These are phyloP conservation scores for Gallinago media DNA, from an alignment of 2,113 vertebrate species.

Conservation along the genomic window DNA sequence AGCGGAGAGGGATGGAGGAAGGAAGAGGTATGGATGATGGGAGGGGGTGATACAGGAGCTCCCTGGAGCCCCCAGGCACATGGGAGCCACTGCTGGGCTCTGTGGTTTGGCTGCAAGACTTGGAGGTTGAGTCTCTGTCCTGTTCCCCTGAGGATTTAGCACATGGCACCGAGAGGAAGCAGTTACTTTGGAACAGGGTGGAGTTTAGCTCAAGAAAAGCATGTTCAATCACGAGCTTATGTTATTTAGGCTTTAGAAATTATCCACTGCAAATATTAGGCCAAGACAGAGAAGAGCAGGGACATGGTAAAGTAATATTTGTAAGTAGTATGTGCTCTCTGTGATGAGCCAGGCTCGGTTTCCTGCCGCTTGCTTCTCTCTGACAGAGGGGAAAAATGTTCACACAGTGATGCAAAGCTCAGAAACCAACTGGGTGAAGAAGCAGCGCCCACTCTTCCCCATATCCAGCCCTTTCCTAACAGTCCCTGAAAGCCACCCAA, in stretches of 20 bases:
- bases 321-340: fast-evolving
- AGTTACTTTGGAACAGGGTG: not conserved
- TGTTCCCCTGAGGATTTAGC: not conserved
- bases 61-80: fast-evolving
- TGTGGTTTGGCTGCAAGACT: not conserved
- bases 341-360: not conserved
- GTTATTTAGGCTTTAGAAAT: conserved; percentile 10
- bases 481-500: not conserved
- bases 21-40: not conserved
- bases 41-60: not conserved
- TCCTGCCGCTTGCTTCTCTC: not conserved
- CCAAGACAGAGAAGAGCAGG: not conserved
- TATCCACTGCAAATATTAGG: not conserved
- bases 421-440: not conserved
- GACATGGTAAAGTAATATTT: not conserved
- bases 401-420: not conserved
- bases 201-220: not conserved
- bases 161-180: not conserved
- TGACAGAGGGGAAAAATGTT: not conserved
- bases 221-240: not conserved
- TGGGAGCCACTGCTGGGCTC: fast-evolving
- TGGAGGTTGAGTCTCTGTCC: not conserved
- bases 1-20: not conserved
- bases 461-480: not conserved
- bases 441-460: not conserved